phyloP scores from a whole-genome alignment of 2,888 invertebrate species.

The Rotaria sp. region DNA sequence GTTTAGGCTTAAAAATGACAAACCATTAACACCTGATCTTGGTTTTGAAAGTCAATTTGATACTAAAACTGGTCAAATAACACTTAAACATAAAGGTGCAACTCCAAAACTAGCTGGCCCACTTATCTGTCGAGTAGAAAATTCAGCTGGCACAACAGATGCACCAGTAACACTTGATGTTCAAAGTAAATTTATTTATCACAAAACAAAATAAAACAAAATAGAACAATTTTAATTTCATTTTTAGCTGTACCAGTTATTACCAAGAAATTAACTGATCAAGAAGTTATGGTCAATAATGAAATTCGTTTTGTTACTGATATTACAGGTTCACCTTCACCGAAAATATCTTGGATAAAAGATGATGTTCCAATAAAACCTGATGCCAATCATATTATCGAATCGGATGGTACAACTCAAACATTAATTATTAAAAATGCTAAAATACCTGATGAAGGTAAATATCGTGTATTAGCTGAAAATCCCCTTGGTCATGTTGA shows the following conservation, averaged over 20 bases:
- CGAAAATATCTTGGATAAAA: conserved; percentile 37
- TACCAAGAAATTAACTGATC: conserved; percentile 22
- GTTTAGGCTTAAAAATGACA: neutral
- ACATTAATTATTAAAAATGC: conserved; percentile 66
- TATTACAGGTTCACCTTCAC: conserved; percentile 34
- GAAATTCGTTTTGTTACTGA: conserved; percentile 21
- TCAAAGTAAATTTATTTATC: neutral
- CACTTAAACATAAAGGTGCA: neutral
- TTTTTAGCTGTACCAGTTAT: conserved; percentile 33
- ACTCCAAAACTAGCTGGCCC: neutral
- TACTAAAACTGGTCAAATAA: conserved; percentile 15
- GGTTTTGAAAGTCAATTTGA: conserved; percentile 4
- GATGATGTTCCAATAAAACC: conserved; percentile 31
- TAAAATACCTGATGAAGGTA: conserved; percentile 52
- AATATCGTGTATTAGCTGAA: conserved; percentile 51
- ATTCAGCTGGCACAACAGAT: conserved; percentile 8
- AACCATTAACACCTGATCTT: conserved; percentile 8
- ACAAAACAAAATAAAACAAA: neutral
- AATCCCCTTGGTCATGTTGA: conserved; percentile 51
- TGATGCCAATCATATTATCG: conserved; percentile 25
- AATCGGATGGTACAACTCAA: conserved; percentile 65
- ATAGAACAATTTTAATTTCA: neutral
- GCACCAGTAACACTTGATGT: neutral
- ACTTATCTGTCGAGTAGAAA: conserved; percentile 19
- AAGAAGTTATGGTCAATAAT: conserved; percentile 33